A percentile compares a stretch with the other conserved stretches of the same genome.
Evolutionary conservation across 2,888 invertebrate species (phyloP).

Genomic region (Machimus atricapillus): DNA sequence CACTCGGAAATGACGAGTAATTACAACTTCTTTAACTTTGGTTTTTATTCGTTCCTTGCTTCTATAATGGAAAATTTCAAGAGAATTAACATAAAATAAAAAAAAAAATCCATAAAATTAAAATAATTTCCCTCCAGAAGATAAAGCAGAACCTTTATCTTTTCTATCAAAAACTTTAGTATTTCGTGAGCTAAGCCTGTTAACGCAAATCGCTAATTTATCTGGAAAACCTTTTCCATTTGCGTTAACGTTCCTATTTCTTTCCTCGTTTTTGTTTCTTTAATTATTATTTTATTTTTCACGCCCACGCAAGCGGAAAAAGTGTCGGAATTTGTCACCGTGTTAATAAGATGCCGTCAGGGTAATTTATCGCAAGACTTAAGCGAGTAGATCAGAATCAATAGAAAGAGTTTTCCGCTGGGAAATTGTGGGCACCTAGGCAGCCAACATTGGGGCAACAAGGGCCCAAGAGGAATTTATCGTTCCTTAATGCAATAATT

Average conservation of each 20-base stretch:
- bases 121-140: background rate
- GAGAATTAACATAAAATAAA: background rate
- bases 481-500: conserved; percentile 39
- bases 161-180: background rate
- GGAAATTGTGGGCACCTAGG: conserved; percentile 8
- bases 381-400: conserved; percentile 6
- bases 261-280: background rate
- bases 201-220: background rate
- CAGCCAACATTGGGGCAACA: background rate
- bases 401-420: conserved; percentile 30
- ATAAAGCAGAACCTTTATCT: background rate
- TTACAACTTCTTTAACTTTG: too few relatives aligned
- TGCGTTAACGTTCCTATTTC: background rate
- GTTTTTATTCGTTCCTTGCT: too few relatives aligned
- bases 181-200: background rate
- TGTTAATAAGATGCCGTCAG: conserved; percentile 17
- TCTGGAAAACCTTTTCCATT: background rate
- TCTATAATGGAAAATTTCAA: background rate
- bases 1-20: too few relatives aligned
- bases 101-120: background rate
- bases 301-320: background rate
- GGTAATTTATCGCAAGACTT: background rate
- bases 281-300: background rate
- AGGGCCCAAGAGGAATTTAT: conserved; percentile 24
- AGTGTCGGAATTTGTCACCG: conserved; percentile 17